phyloP scores from a whole-genome alignment of 2,888 invertebrate genomes.

The Limnephilus marmoratus region DNA sequence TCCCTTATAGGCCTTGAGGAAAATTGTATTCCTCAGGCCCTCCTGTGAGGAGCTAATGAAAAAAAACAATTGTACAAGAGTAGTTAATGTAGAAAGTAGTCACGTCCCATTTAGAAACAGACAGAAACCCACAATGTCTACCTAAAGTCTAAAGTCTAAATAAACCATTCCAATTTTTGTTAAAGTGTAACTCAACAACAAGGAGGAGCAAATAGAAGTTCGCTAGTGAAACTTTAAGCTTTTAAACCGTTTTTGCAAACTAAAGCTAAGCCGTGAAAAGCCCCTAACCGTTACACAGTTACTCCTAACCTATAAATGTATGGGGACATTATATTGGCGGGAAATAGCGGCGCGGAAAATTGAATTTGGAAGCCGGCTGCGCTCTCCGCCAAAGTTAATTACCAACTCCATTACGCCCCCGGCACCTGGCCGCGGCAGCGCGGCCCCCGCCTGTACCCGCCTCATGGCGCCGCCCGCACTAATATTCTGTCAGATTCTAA shows the following conservation, averaged over 20 bases:
- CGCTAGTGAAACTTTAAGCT: conserved; percentile 45
- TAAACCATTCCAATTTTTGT: conserved; percentile 22
- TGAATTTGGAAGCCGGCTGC: conserved; percentile 63
- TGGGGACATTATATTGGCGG: conserved; percentile 58
- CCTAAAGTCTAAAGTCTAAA: not conserved
- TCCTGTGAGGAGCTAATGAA: too few relatives aligned
- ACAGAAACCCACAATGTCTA: not conserved
- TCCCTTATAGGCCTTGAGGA: too few relatives aligned
- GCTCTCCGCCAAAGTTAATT: conserved; percentile 64
- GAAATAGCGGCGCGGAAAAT: conserved; percentile 60
- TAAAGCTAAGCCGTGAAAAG: conserved; percentile 53
- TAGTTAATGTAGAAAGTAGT: not conserved
- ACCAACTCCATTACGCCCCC: conserved; percentile 61
- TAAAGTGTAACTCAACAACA: conserved; percentile 6
- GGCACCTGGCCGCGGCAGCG: conserved; percentile 55
- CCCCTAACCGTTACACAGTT: conserved; percentile 37
- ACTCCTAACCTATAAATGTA: conserved; percentile 56
- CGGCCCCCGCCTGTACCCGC: conserved; percentile 2
- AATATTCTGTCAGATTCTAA: conserved; percentile 17
- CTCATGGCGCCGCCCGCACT: not conserved
- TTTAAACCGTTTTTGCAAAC: conserved; percentile 48
- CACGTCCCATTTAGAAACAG: not conserved
- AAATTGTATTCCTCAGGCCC: too few relatives aligned
- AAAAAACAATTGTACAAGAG: not conserved
- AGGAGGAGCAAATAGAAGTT: conserved; percentile 42